Base-by-base conservation (phyloP, 2,113 vertebrate species). In the Rhynchopsitta pachyrhyncha region DNA sequence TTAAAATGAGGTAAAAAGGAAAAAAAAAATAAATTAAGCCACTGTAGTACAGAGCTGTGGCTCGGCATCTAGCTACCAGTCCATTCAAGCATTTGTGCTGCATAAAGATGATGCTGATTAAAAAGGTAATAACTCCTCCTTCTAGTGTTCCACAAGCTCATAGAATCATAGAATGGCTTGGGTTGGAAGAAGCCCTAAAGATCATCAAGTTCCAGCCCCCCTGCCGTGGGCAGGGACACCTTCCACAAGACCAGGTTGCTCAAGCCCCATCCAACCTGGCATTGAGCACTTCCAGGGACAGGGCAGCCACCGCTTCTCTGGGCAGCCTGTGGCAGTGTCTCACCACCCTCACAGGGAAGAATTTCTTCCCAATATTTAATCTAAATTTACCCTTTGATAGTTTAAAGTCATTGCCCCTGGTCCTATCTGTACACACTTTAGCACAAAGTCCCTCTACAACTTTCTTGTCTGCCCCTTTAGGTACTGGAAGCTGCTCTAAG, bases 81-180 rank as follows among this genome's bases (percentile, higher is more conserved):
- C 33, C 18, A 19, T 62, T 64, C 13, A 29, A 82, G 47, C 29
- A 2, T 62, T 79, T 87, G 59, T 84, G 93, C 50, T 85, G 53
- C 64, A 28, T 31, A 57, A 63, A 81, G 52, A 22, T 84, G 93
- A 60, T n/a, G 31, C 22, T 92, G 86, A 95, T 88, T 92, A 41
- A 80, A 88, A 95, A 73, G 12, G 49, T 41, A 79, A 66, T 53
- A 37, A 90, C 17, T 42, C 74, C 33, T 92, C 28, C 42, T 50
- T 39, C 86, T 33, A 83, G 79, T 49, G 53, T 95, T 86, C 52
- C 49, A 78, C 3, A 4, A 55, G 80, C 33, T 24, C 42, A 63
- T 42, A 25, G 20, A 42, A 83, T 41, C 17, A n/a, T 33, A 35
- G 42, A 25, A 6, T 14, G 13, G 33, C 5, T 10, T 50, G 62